phyloP scores from a whole-genome alignment of 2,797 vertebrate species.

The Orientallactaga sibirica region DNA sequence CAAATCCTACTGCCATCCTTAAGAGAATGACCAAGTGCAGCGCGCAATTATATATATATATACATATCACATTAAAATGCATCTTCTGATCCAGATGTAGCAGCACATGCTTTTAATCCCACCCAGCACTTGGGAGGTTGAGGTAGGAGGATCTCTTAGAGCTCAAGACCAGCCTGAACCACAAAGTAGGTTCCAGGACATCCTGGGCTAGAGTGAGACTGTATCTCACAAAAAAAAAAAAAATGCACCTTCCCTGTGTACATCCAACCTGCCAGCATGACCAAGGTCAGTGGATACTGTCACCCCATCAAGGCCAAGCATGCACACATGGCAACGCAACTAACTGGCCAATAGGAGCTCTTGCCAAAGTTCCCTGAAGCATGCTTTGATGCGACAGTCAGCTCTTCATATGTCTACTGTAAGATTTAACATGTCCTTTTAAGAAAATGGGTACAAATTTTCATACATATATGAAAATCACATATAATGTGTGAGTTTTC shows the following conservation, averaged over 20 bases:
- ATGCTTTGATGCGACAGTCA: neutral
- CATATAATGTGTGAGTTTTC: neutral
- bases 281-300: neutral
- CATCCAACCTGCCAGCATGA: neutral
- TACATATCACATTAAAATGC: no score
- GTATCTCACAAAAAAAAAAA: no score
- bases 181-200: no score
- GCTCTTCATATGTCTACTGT: neutral
- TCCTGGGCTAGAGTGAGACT: no score
- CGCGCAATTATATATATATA: no score
- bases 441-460: neutral
- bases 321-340: neutral
- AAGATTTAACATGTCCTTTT: neutral
- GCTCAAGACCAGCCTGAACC: no score
- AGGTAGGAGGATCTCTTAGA: no score
- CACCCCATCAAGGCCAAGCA: neutral
- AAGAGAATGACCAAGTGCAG: neutral
- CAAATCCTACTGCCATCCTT: neutral
- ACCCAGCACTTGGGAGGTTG: no score
- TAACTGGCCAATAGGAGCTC: neutral
- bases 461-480: neutral
- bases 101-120: no score
- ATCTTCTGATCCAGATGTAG: no score
- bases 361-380: neutral
- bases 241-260: rapidly evolving